phyloP scores from a whole-genome alignment of 2,888 invertebrate species.

The Melieria crassipennis region DNA sequence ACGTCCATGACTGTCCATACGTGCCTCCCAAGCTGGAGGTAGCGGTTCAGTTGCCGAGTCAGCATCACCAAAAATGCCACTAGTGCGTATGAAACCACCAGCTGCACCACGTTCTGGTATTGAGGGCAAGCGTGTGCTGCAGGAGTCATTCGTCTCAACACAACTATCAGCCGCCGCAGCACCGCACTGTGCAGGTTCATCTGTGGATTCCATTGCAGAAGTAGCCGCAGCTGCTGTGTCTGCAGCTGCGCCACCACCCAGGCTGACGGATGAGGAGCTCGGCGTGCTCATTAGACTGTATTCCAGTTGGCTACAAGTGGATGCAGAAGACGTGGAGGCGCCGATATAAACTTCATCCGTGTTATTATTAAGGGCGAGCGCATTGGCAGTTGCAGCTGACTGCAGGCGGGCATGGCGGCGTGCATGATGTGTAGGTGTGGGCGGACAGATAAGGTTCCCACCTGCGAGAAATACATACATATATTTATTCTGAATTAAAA shows the following conservation, averaged over 20 bases:
- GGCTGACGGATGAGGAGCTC: conserved; percentile 41
- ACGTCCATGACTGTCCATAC: conserved; percentile 95
- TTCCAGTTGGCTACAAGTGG: conserved; percentile 52
- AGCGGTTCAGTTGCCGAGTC: conserved; percentile 74
- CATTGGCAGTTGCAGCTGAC: conserved; percentile 54
- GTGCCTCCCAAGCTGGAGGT: conserved; percentile 96
- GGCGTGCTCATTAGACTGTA: conserved; percentile 47
- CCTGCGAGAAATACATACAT: conserved; percentile 28
- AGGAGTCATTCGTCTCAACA: conserved; percentile 47
- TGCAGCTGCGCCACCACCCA: conserved; percentile 27
- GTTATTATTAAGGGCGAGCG: conserved; percentile 37
- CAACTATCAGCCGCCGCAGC: conserved; percentile 44
- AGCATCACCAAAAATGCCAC: conserved; percentile 71
- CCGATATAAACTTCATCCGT: conserved; percentile 42
- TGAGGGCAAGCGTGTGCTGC: conserved; percentile 79
- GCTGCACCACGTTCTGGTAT: conserved; percentile 77
- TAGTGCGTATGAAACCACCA: conserved; percentile 49
- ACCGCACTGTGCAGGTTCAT: conserved; percentile 62
- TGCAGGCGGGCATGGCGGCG: conserved; percentile 68
- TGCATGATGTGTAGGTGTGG: conserved; percentile 88
- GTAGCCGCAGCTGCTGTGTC: conserved; percentile 12
- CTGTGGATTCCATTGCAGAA: conserved; percentile 44
- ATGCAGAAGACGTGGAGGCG: conserved; percentile 27
- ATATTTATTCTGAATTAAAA: not conserved
- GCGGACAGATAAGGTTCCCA: conserved; percentile 78